These are phyloP conservation scores for Atherinosoma microstoma DNA, from an alignment of 2,797 vertebrate genomes.

Conservation along the genomic window DNA sequence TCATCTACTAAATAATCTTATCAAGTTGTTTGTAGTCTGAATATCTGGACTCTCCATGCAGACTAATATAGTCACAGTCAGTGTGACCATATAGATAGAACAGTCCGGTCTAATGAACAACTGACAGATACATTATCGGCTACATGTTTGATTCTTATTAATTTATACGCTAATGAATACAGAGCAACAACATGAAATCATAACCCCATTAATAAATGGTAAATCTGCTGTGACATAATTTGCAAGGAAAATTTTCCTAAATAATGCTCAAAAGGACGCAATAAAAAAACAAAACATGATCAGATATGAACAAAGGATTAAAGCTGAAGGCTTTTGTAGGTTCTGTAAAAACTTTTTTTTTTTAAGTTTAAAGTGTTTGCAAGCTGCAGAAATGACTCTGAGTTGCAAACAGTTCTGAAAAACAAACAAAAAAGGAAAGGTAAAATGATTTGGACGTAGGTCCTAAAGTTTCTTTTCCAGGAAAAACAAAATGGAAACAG, in stretches of 20 bases:
- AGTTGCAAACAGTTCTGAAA: no score
- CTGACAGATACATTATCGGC: not conserved
- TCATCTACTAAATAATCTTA: not conserved
- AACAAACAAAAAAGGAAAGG: slow-evolving; percentile 17
- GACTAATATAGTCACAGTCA: not conserved
- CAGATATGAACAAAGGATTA: no score
- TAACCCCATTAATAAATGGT: not conserved
- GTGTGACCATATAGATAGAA: not conserved
- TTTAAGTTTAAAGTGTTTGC: no score
- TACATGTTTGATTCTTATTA: not conserved
- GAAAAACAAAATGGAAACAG: slow-evolving; percentile 43
- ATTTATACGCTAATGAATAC: not conserved
- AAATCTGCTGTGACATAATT: not conserved
- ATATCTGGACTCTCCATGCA: not conserved
- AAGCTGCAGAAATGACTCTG: no score
- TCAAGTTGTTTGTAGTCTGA: not conserved
- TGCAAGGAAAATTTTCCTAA: no score
- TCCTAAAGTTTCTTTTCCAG: slow-evolving; percentile 18
- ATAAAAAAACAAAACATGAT: no score
- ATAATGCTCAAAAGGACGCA: no score
- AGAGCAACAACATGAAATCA: not conserved
- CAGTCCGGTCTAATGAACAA: not conserved
- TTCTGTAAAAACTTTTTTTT: no score
- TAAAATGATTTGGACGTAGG: slow-evolving; percentile 15
- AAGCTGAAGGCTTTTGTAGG: no score